These are phyloP conservation scores for Epinephelus lanceolatus DNA, from an alignment of 2,113 vertebrate genomes.

Conservation along the genomic window DNA sequence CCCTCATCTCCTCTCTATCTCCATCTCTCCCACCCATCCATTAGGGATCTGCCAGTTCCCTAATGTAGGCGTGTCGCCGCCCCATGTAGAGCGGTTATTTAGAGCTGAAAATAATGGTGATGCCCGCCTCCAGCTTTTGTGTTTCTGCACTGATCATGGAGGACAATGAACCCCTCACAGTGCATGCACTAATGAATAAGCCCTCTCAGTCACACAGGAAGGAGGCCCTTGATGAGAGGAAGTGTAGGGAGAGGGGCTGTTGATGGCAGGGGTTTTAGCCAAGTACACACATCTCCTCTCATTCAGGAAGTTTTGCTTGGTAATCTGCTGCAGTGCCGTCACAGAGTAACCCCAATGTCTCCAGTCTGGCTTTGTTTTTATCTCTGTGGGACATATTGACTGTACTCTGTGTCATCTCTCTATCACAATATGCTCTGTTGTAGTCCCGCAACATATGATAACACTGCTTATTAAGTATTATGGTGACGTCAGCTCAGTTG, in stretches of 20 bases:
- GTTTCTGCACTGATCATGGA: slow-evolving; percentile 67
- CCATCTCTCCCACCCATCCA: slow-evolving; percentile 50
- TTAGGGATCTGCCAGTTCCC: slow-evolving; percentile 68
- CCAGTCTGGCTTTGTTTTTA: slow-evolving; percentile 7
- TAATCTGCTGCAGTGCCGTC: slow-evolving; percentile 49
- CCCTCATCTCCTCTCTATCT: slow-evolving; percentile 61
- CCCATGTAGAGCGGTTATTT: slow-evolving; percentile 75
- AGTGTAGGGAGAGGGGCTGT: slow-evolving; percentile 60
- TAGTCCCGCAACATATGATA: slow-evolving; percentile 13
- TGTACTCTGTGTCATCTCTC: neutral
- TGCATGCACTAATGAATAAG: slow-evolving; percentile 79
- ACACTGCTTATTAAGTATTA: neutral
- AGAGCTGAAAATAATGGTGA: slow-evolving; percentile 79
- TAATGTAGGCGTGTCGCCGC: slow-evolving; percentile 70
- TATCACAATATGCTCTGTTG: neutral
- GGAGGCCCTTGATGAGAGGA: slow-evolving; percentile 78
- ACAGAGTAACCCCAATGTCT: slow-evolving; percentile 18
- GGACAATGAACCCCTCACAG: slow-evolving; percentile 80
- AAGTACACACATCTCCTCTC: slow-evolving; percentile 59
- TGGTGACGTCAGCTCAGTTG: neutral
- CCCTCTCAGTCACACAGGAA: slow-evolving; percentile 79
- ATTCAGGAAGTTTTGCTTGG: slow-evolving; percentile 57
- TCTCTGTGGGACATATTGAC: neutral
- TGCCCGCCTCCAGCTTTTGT: slow-evolving; percentile 78
- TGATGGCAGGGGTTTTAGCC: slow-evolving; percentile 56